Evolutionary conservation across 2,888 invertebrate species (phyloP).

Genomic region (Philonicus albiceps): DNA sequence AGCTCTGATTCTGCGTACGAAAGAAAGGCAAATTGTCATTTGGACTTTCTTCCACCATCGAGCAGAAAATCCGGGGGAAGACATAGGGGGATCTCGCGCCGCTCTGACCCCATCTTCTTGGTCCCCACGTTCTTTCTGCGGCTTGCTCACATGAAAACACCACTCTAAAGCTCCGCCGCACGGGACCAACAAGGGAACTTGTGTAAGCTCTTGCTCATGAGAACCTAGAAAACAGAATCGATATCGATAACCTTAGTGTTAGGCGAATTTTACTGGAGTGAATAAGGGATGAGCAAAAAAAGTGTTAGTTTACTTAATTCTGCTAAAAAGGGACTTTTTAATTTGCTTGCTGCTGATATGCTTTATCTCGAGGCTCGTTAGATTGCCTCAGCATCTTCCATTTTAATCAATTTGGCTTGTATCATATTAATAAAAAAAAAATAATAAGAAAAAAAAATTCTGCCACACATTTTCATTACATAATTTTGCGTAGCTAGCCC

Average conservation of each 20-base stretch:
- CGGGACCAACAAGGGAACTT: not conserved
- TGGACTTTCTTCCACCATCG: slow-evolving; percentile 8
- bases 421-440: not conserved
- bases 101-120: not conserved
- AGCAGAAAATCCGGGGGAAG: not conserved
- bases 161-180: slow-evolving; percentile 16
- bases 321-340: slow-evolving; percentile 15
- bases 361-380: slow-evolving; percentile 17
- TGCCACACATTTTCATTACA: slow-evolving; percentile 38
- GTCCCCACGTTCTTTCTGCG: not conserved
- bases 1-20: not conserved
- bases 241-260: slow-evolving; percentile 38
- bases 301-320: slow-evolving; percentile 38
- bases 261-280: slow-evolving; percentile 33
- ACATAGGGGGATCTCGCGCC: not conserved
- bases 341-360: slow-evolving; percentile 35
- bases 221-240: slow-evolving; percentile 12
- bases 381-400: slow-evolving; percentile 1
- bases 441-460: not conserved
- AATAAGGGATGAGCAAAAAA: slow-evolving; percentile 40
- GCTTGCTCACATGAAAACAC: slow-evolving; percentile 7
- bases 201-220: slow-evolving; percentile 18
- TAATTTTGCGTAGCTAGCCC: slow-evolving; percentile 39
- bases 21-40: slow-evolving; percentile 9
- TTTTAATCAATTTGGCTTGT: slow-evolving; percentile 6